These are phyloP conservation scores for Sorex fumeus DNA, from an alignment of 2,113 vertebrate genomes.

Conservation along the genomic window DNA sequence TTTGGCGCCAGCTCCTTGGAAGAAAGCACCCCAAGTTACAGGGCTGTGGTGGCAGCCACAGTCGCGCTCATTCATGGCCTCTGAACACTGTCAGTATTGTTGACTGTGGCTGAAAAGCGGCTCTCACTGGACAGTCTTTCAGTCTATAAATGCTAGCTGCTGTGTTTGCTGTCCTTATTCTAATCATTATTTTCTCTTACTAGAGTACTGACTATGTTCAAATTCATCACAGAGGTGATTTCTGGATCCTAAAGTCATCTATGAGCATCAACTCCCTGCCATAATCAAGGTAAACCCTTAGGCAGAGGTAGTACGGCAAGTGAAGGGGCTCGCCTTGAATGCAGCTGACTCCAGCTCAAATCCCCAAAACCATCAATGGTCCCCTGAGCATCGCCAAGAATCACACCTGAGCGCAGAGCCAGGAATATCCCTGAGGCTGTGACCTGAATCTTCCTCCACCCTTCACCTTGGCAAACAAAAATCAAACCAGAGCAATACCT, in stretches of 20 bases:
- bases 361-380: no score
- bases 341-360: no score
- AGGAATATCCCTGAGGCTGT: no score
- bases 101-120: not conserved
- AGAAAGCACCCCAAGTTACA: conserved; percentile 47
- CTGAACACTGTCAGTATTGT: conserved; percentile 71
- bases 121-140: not conserved
- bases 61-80: conserved; percentile 47
- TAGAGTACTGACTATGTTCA: not conserved
- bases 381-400: no score
- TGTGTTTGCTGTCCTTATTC: not conserved
- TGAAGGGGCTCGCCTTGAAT: not conserved
- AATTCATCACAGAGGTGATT: not conserved
- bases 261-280: not conserved
- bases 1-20: conserved; percentile 52
- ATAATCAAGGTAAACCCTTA: not conserved
- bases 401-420: no score
- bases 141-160: conserved; percentile 45
- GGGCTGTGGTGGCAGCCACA: conserved; percentile 10
- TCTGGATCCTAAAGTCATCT: not conserved
- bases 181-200: conserved; percentile 24
- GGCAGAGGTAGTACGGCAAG: not conserved
- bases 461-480: not conserved
- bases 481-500: not conserved
- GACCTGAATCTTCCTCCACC: no score